Base-by-base conservation (phyloP, 2,888 invertebrate genomes). In the Slavum lentiscoides region DNA sequence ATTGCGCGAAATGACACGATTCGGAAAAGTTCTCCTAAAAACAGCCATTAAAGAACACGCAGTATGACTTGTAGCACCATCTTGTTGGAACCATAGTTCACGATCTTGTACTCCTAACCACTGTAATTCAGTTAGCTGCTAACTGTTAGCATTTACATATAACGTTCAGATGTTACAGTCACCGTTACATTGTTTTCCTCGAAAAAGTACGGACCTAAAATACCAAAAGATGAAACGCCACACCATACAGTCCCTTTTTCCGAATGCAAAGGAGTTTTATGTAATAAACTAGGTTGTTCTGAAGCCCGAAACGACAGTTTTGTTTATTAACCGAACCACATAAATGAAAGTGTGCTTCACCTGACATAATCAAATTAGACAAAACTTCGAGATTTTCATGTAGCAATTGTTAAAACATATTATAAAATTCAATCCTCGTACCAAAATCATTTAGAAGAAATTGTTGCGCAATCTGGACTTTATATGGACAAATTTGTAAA, bases 371-470 rank as follows among this genome's bases (percentile, higher is more conserved):
- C 30, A 66, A 64, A 74, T 66, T 43, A 64, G 43, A 74, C 49
- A 74, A 15, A 49, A 74, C 49, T 64, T 61, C 43, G 43, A 21
- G 39, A 43, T 64, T 53, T 64, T 59, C 74, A 17, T 23, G 61
- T 43, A 64, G n/a, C 21, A 64, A 49, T 74, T 62, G 62, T 37
- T n/a, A 43, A 55, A 74, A 64, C 23, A 7, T 62, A 39, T 55
- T 74, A 74, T 53, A 74, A 74, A 74, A 74, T 64, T 66, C 64
- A 61, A 74, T 74, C 66, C 74, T 61, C 37, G 30, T 43, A 74
- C 53, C 62, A 62, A 64, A 64, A 74, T 74, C 39, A 62, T 64
- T 61, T 7, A n/a, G 66, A 61, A 66, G 15, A 8, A 74, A 49
- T 74, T 64, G 74, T 74, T 74, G 74, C 61, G 49, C 23, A 19